Base-by-base conservation (phyloP, 2,113 vertebrate species). In the Ceyx margarethae region DNA sequence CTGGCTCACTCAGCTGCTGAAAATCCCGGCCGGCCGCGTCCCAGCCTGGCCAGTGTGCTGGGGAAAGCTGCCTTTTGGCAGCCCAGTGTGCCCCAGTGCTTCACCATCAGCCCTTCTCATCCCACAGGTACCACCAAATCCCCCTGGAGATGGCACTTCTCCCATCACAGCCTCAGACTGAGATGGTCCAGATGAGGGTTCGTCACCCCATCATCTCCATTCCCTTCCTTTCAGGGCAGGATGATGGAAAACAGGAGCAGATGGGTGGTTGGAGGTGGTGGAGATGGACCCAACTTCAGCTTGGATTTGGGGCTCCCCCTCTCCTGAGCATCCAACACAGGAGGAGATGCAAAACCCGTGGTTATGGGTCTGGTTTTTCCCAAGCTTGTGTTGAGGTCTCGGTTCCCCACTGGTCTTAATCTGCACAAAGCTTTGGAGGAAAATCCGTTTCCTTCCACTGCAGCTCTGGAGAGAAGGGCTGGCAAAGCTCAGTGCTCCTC, bases 1-100 rank as follows among this genome's bases (percentile, higher is more conserved):
- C 57, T 71, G 88, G 83, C 92, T 96, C 87, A 31, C 42, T 85
- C 89, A 84, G 78, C 53, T 11, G n/a, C 91, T 57, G 82, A 60
- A 76, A 83, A 85, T 77, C 84, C 45, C 2, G 29, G 62, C 61
- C 3, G 3, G 46, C 42, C 40, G n/a, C 50, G 29, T 77, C 74
- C 74, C 31, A 40, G 31, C n/a, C 22, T 1, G 7, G 48, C 82
- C 15, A 1, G 15, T 1, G 4, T 35, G 15, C 28, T 0, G 4
- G 35, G 35, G 6, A 11, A 33, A 15, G 37, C 61, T 58, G 64
- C 51, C 61, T 51, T 13, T 46, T 1, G 0, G 46, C 51, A 50
- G 48, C 48, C 33, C 1, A 0, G 10, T 21, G n/a, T 62, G 33
- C 25, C 20, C 35, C 1, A 1, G 13, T 6, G 40, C 57, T 80